Percentiles rank a stretch among this genome's conserved stretches.
Conservation (phyloP, 2,113 vertebrate genomes). For the Baryphthengus martii region DNA sequence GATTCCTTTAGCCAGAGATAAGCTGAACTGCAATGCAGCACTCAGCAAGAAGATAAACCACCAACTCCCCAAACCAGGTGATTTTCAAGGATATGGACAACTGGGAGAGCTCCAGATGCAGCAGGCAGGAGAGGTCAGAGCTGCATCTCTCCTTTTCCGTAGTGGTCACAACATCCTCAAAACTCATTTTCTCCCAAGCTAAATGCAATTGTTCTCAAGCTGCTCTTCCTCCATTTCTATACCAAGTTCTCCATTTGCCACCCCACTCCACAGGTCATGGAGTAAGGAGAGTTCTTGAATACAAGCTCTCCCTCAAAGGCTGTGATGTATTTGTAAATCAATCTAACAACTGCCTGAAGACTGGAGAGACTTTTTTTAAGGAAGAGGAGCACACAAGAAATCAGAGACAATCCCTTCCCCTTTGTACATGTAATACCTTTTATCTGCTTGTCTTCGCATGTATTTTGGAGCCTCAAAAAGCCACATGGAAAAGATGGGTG, state of each 20-base stretch:
- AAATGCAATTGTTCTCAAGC: neutral
- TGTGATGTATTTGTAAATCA: neutral
- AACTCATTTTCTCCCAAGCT: neutral
- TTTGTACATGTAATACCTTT: neutral
- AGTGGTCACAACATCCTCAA: accelerated
- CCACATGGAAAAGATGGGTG: neutral
- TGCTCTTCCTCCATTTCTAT: neutral
- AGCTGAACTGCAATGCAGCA: neutral
- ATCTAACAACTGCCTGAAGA: neutral
- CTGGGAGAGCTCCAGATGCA: neutral
- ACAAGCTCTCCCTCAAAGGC: neutral
- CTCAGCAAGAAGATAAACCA: neutral
- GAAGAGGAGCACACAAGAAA: neutral
- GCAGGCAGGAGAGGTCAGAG: neutral
- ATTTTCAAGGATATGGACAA: neutral
- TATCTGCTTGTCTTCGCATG: neutral
- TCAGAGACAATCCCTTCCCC: neutral
- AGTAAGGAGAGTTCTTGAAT: neutral
- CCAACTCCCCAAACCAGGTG: neutral
- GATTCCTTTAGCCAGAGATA: neutral
- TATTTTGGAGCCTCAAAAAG: neutral
- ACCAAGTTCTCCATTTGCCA: neutral
- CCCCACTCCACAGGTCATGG: neutral
- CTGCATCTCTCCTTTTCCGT: accelerated
- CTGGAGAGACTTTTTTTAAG: neutral